Evolutionary conservation across 2,888 invertebrate species (phyloP).

Genomic region (Apamea crenata): DNA sequence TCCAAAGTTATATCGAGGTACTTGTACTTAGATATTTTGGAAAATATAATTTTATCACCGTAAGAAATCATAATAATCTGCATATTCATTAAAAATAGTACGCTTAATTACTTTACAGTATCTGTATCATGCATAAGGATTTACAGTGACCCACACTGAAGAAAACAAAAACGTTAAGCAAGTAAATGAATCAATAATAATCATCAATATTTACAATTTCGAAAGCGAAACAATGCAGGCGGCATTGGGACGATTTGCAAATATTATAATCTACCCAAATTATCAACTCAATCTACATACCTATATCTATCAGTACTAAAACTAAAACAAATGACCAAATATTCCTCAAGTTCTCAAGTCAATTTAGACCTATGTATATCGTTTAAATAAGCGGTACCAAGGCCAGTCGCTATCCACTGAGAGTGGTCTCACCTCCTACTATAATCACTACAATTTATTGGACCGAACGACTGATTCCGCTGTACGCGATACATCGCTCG

Average conservation of each 20-base stretch:
- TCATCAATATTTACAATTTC: neutral
- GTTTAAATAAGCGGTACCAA: slow-evolving; percentile 80
- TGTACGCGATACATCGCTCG: slow-evolving; percentile 61
- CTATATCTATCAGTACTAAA: slow-evolving; percentile 27
- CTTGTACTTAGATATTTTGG: slow-evolving; percentile 39
- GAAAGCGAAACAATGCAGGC: neutral
- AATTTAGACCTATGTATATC: slow-evolving; percentile 75
- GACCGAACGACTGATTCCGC: slow-evolving; percentile 43
- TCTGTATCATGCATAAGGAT: neutral
- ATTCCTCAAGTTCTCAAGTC: slow-evolving; percentile 72
- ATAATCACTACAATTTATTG: slow-evolving; percentile 61
- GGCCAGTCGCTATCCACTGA: slow-evolving; percentile 76
- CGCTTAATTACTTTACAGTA: slow-evolving; percentile 8
- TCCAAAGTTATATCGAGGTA: slow-evolving; percentile 51
- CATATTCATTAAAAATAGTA: slow-evolving; percentile 25
- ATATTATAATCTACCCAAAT: slow-evolving; percentile 31
- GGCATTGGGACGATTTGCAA: neutral
- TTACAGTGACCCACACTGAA: neutral
- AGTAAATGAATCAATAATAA: neutral
- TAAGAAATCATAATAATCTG: slow-evolving; percentile 5
- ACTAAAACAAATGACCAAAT: slow-evolving; percentile 67
- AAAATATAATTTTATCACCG: slow-evolving; percentile 26
- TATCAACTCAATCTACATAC: slow-evolving; percentile 34
- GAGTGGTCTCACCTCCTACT: slow-evolving; percentile 70
- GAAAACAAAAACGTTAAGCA: neutral